phyloP scores from a whole-genome alignment of 2,888 invertebrate genomes.

The Rhaphigaster nebulosa region DNA sequence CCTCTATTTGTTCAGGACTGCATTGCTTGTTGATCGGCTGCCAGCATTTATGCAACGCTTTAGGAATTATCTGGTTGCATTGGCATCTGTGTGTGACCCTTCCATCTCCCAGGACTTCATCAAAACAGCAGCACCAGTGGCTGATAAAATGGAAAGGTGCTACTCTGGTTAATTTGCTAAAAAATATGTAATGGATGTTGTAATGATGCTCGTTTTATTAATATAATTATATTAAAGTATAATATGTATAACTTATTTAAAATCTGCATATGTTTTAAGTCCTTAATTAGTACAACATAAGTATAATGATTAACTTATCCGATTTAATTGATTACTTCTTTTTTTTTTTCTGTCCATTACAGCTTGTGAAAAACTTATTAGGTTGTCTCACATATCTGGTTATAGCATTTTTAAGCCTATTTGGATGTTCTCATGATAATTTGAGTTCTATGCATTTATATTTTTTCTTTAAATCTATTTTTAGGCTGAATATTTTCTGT shows the following conservation, averaged over 20 bases:
- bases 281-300: too few species aligned
- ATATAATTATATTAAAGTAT: constrained; percentile 67
- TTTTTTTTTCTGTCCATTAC: too few species aligned
- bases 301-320: too few species aligned
- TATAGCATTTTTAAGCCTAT: too few species aligned
- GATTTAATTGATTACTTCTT: too few species aligned
- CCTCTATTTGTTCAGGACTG: constrained; percentile 61
- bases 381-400: too few species aligned
- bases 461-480: too few species aligned
- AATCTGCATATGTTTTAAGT: too few species aligned
- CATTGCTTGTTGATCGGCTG: constrained; percentile 62
- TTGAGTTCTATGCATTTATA: too few species aligned
- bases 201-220: constrained; percentile 65
- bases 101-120: constrained; percentile 48
- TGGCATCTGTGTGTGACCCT: constrained; percentile 54
- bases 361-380: too few species aligned
- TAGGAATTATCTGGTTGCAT: constrained; percentile 56
- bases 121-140: constrained; percentile 67
- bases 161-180: background rate
- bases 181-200: constrained; percentile 49
- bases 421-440: too few species aligned
- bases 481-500: too few species aligned
- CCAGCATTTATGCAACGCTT: constrained; percentile 62
- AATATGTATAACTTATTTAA: background rate
- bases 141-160: constrained; percentile 69